Conservation (phyloP, 1,140 invertebrate species). For the Zaprionus inermis region DNA sequence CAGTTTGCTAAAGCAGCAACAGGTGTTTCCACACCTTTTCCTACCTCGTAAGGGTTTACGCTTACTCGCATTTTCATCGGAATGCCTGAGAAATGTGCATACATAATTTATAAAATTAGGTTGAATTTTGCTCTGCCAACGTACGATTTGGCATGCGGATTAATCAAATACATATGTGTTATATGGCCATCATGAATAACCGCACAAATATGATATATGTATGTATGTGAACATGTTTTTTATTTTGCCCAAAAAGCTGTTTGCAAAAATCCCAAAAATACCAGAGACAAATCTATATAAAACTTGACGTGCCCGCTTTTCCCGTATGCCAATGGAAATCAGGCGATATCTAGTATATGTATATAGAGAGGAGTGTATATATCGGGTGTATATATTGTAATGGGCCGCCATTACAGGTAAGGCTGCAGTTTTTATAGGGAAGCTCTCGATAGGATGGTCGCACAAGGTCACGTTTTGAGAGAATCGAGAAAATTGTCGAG, state of each 20-base stretch:
- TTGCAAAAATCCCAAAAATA: constrained; percentile 60
- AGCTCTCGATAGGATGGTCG: not conserved
- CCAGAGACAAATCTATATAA: constrained; percentile 61
- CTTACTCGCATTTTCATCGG: not conserved
- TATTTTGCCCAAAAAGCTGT: constrained; percentile 55
- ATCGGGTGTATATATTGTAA: no score
- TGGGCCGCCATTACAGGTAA: constrained; percentile 43
- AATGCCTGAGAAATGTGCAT: constrained; percentile 1
- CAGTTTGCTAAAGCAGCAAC: not conserved
- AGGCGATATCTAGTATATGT: constrained; percentile 39
- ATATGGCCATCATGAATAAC: constrained; percentile 56
- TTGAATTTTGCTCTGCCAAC: not conserved
- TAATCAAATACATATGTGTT: constrained; percentile 52
- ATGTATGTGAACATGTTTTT: constrained; percentile 54
- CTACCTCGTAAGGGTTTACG: not conserved
- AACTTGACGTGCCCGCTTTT: constrained; percentile 47
- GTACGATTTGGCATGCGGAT: constrained; percentile 31
- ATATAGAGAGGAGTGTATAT: constrained; percentile 4
- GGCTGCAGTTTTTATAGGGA: constrained; percentile 5
- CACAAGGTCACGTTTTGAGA: constrained; percentile 37
- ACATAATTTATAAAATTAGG: not conserved
- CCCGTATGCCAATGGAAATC: constrained; percentile 65
- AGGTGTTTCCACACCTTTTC: not conserved
- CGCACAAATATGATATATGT: constrained; percentile 59
- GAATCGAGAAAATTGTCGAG: not conserved